These are phyloP conservation scores for Holacanthella duospinosa DNA, from an alignment of 2,888 invertebrate genomes.

Conservation along the genomic window DNA sequence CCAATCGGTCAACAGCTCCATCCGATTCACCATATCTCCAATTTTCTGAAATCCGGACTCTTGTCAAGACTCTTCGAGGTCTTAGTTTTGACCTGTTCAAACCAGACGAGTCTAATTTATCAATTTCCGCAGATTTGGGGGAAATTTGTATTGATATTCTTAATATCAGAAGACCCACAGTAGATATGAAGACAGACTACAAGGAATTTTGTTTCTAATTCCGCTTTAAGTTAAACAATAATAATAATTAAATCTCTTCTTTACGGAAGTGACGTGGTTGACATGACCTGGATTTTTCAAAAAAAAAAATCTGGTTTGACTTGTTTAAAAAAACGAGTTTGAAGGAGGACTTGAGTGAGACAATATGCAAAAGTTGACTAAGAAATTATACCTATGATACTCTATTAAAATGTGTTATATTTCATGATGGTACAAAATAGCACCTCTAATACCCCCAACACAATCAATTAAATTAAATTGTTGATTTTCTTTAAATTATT, in stretches of 20 bases:
- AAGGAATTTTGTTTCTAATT: background rate
- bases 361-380: too few species aligned
- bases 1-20: too few species aligned
- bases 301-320: background rate
- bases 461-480: too few species aligned
- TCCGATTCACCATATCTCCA: background rate
- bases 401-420: too few species aligned
- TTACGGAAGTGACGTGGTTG: too few species aligned
- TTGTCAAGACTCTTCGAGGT: background rate
- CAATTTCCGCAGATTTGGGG: background rate
- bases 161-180: background rate
- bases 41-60: background rate
- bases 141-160: background rate
- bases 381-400: too few species aligned
- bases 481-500: too few species aligned
- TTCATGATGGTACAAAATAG: too few species aligned
- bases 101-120: background rate
- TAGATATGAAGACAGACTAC: background rate
- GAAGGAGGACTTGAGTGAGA: too few species aligned
- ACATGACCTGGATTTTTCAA: background rate
- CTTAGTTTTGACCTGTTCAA: background rate
- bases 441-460: too few species aligned
- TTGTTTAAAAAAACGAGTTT: background rate
- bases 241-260: too few species aligned
- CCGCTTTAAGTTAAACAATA: too few species aligned